These are phyloP conservation scores for Chloebia gouldiae DNA, from an alignment of 2,113 vertebrate genomes.

Conservation along the genomic window DNA sequence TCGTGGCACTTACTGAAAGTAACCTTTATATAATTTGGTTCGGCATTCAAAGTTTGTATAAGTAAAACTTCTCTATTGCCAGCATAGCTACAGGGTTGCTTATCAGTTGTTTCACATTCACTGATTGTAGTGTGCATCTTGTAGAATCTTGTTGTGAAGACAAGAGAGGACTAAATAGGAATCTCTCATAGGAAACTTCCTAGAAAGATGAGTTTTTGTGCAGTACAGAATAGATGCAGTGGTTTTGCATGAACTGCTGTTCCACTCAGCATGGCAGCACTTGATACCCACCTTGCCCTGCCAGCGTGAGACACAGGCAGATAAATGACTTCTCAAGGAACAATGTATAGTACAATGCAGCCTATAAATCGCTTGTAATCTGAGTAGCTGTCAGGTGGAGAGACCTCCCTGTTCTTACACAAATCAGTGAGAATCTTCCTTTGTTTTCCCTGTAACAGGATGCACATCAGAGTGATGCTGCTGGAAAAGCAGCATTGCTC, in stretches of 20 bases:
- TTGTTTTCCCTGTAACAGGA: neutral
- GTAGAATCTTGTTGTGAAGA: neutral
- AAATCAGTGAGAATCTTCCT: neutral
- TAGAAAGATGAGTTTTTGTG: neutral
- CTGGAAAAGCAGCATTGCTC: neutral
- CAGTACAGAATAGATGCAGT: neutral
- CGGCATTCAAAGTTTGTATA: neutral
- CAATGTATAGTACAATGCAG: neutral
- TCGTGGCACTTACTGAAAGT: neutral
- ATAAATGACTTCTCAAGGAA: neutral
- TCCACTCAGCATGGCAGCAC: neutral
- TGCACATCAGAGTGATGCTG: accelerated
- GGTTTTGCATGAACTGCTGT: neutral
- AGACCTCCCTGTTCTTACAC: neutral
- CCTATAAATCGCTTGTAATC: neutral
- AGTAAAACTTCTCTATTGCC: neutral
- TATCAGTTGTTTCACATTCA: neutral
- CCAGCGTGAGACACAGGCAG: accelerated
- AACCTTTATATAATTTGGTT: neutral
- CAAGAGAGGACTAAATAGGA: neutral
- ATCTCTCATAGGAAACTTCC: neutral
- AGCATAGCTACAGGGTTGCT: neutral
- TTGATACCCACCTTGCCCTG: neutral
- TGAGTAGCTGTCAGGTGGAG: neutral
- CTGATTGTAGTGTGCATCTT: neutral